Conservation (phyloP, 2,113 vertebrate species). For the Regulus satrapa region DNA sequence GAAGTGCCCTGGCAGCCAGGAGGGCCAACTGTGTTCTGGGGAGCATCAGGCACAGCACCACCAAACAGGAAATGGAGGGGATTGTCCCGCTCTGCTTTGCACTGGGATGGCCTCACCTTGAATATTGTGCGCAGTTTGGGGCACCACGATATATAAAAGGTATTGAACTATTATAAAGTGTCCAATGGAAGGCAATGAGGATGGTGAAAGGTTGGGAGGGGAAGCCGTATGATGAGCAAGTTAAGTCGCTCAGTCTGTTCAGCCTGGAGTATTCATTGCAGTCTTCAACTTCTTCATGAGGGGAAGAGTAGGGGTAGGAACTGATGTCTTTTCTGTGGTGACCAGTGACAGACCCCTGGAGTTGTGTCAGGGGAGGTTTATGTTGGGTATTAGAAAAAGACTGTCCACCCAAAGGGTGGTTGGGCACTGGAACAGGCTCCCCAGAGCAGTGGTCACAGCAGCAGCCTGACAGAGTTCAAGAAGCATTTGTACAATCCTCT, state of each 20-base stretch:
- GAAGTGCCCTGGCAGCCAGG: neutral
- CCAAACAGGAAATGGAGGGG: rapidly evolving
- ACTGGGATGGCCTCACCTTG: rapidly evolving
- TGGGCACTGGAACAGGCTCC: neutral
- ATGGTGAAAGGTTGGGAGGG: neutral
- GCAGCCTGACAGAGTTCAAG: neutral
- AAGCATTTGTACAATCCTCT: neutral
- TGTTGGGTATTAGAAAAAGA: neutral
- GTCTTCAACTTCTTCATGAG: neutral
- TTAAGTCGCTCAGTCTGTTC: neutral
- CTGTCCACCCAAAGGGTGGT: rapidly evolving
- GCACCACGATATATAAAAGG: neutral
- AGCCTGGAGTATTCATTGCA: neutral
- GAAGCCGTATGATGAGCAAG: rapidly evolving
- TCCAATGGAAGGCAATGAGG: rapidly evolving
- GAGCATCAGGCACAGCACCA: rapidly evolving
- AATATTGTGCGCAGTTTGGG: neutral
- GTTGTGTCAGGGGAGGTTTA: neutral
- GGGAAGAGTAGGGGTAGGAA: neutral
- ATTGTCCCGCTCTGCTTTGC: neutral
- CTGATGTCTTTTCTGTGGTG: neutral
- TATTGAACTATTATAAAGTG: neutral
- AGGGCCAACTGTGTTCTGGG: rapidly evolving
- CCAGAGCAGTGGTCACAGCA: neutral
- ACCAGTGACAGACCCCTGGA: neutral